phyloP scores from a whole-genome alignment of 2,113 vertebrate genomes.

The Solea senegalensis region DNA sequence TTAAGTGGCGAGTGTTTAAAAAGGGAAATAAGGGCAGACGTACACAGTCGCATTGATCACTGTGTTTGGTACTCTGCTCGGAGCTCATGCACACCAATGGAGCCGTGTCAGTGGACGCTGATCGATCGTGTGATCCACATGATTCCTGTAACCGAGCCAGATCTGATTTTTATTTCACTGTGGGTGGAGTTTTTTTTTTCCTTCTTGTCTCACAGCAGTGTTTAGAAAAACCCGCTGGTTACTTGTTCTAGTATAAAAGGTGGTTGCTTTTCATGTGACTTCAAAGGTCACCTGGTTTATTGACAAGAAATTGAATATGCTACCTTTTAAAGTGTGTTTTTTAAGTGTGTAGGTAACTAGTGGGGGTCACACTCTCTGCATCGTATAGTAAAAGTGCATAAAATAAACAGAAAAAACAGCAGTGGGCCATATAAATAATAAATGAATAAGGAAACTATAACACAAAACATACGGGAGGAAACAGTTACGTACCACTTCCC shows the following conservation, averaged over 20 bases:
- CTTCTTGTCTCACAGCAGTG: conserved; percentile 3
- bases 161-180: conserved; percentile 40
- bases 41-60: conserved; percentile 46
- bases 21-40: conserved; percentile 23
- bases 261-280: conserved; percentile 29
- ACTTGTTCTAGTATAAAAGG: background rate
- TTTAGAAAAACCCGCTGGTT: background rate
- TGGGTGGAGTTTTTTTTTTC: conserved; percentile 27
- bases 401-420: too few species aligned
- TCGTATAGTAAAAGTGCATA: too few species aligned
- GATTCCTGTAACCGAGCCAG: conserved; percentile 48
- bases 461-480: too few species aligned
- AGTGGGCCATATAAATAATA: too few species aligned
- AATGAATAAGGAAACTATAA: too few species aligned
- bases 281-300: background rate
- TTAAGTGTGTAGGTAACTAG: too few species aligned
- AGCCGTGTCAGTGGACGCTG: conserved; percentile 64
- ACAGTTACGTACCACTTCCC: too few species aligned
- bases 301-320: too few species aligned
- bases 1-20: conserved; percentile 20
- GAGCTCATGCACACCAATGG: conserved; percentile 61
- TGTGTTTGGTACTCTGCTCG: conserved; percentile 35
- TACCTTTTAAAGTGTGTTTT: too few species aligned
- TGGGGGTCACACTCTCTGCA: too few species aligned
- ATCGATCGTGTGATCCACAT: conserved; percentile 49